phyloP scores from a whole-genome alignment of 2,797 vertebrate genomes.

The Nasua narica region DNA sequence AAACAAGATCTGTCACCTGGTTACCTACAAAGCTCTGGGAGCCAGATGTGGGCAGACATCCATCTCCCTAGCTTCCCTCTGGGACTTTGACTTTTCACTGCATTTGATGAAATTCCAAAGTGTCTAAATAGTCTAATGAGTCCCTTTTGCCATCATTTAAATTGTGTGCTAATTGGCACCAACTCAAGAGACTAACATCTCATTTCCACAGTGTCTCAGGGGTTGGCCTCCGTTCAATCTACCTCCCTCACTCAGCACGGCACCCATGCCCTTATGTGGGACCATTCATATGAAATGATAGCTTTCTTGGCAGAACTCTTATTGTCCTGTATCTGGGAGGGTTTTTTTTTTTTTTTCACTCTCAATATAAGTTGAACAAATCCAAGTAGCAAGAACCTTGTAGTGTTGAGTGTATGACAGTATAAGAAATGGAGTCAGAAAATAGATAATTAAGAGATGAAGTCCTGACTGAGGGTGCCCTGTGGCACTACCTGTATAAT shows the following conservation, averaged over 20 bases:
- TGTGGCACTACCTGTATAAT: neutral
- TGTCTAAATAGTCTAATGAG: slow-evolving; percentile 43
- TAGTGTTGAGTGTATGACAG: neutral
- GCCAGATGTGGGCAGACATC: slow-evolving; percentile 23
- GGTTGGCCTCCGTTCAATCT: neutral
- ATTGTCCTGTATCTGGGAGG: neutral
- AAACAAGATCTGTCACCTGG: neutral
- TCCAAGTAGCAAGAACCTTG: neutral
- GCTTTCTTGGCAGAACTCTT: neutral
- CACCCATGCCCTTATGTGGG: neutral
- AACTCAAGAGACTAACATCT: slow-evolving; percentile 54
- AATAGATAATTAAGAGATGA: neutral
- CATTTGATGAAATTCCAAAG: slow-evolving; percentile 51
- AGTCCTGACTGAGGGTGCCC: neutral
- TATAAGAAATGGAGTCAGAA: neutral
- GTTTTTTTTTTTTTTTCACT: neutral
- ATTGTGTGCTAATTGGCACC: slow-evolving; percentile 51
- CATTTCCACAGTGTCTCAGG: slow-evolving; percentile 34
- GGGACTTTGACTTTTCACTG: neutral
- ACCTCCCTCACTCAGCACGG: neutral
- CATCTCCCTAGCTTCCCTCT: slow-evolving; percentile 7
- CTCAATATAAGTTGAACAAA: slow-evolving; percentile 22
- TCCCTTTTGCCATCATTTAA: slow-evolving; percentile 48
- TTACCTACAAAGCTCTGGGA: slow-evolving; percentile 12
- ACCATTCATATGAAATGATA: neutral